These are phyloP conservation scores for Eretmocerus hayati DNA, from an alignment of 2,888 invertebrate genomes.

Conservation along the genomic window DNA sequence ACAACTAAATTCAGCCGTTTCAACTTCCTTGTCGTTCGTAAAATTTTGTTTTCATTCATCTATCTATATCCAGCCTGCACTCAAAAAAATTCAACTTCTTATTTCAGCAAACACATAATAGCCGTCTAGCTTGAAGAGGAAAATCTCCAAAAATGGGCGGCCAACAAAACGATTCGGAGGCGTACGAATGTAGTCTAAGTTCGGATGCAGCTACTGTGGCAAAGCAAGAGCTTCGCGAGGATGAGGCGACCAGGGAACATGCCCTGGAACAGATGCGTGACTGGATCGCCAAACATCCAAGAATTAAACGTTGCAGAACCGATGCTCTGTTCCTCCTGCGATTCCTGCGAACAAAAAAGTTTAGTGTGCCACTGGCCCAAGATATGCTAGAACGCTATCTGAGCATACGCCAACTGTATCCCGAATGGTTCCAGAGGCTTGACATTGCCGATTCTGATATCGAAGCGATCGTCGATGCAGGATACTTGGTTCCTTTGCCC, in stretches of 20 bases:
- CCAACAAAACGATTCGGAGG: constrained; percentile 21
- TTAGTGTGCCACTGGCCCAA: constrained; percentile 76
- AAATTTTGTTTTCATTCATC: too few species aligned
- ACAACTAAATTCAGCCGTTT: too few species aligned
- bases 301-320: constrained; percentile 73
- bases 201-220: constrained; percentile 31
- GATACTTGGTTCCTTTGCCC: constrained; percentile 67
- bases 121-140: background rate
- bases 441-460: constrained; percentile 74
- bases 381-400: constrained; percentile 83
- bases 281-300: constrained; percentile 76
- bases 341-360: constrained; percentile 81
- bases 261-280: constrained; percentile 71
- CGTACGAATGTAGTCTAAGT: constrained; percentile 34
- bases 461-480: constrained; percentile 72
- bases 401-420: constrained; percentile 75
- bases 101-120: background rate
- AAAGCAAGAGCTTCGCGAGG: constrained; percentile 65
- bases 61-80: too few species aligned
- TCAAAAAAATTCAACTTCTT: too few species aligned
- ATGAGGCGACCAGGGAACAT: constrained; percentile 66
- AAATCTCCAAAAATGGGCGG: constrained; percentile 25
- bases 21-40: too few species aligned
- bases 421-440: constrained; percentile 77
- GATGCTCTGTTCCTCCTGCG: constrained; percentile 75